Evolutionary conservation across 2,888 invertebrate species (phyloP).

Genomic region (Cistogaster globosa): DNA sequence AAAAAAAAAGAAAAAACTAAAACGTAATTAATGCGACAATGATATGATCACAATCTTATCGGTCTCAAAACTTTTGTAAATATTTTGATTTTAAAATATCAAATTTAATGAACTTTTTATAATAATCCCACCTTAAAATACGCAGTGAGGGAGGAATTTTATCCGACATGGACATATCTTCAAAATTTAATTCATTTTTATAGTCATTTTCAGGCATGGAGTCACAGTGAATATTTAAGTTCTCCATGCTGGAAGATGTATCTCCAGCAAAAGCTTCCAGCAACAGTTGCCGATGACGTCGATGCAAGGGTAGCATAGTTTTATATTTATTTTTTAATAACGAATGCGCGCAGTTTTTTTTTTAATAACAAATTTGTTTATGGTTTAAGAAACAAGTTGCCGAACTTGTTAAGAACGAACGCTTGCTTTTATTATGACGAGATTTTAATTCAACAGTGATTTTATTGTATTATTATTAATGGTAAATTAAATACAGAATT

Average conservation of each 20-base stretch:
- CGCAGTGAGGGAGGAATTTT: conserved; percentile 74
- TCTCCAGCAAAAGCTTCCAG: conserved; percentile 70
- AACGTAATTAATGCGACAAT: no score
- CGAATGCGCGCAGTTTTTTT: not conserved
- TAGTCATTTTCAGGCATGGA: conserved; percentile 37
- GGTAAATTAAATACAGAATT: conserved; percentile 32
- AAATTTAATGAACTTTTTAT: no score
- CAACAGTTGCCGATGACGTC: conserved; percentile 66
- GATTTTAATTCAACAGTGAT: conserved; percentile 34
- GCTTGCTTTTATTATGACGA: conserved; percentile 53
- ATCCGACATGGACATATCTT: conserved; percentile 59
- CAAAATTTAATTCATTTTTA: conserved; percentile 36
- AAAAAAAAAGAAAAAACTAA: no score
- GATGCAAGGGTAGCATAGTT: conserved; percentile 74
- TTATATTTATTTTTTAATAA: not conserved
- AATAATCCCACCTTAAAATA: conserved; percentile 74
- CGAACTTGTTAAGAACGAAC: conserved; percentile 68
- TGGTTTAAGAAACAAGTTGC: conserved; percentile 55
- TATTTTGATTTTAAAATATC: no score
- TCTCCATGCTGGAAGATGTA: conserved; percentile 71
- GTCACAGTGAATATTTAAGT: conserved; percentile 67
- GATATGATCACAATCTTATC: no score
- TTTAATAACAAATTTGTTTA: conserved; percentile 2
- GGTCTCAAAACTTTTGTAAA: no score
- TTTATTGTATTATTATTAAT: conserved; percentile 20